phyloP scores from a whole-genome alignment of 64 coral and sea anemone species.

The Acropora yongei region DNA sequence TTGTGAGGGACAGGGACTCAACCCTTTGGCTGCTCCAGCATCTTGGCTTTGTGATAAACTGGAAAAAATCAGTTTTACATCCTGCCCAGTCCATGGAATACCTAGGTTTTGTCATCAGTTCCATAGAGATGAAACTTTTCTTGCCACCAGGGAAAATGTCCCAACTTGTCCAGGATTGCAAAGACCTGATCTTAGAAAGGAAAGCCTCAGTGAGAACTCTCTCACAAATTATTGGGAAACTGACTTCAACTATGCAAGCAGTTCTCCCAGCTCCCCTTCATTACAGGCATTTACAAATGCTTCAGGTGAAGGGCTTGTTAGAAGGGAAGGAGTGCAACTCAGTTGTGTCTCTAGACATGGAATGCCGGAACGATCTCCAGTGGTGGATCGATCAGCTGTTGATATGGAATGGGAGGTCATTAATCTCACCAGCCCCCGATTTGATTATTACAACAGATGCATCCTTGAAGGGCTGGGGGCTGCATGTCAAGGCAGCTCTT shows the following conservation, averaged over 20 bases:
- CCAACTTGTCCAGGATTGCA: constrained; percentile 19
- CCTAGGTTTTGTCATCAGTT: constrained; percentile 55
- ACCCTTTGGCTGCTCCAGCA: constrained; percentile 55
- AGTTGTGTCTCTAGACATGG: neutral
- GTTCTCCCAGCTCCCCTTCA: neutral
- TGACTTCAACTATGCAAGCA: too few relatives aligned
- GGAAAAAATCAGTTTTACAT: constrained; percentile 43
- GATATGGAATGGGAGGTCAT: constrained; percentile 57
- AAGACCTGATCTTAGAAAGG: constrained; percentile 3
- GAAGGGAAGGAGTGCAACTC: constrained; percentile 41
- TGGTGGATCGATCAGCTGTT: constrained; percentile 59
- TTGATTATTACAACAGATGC: constrained; percentile 62
- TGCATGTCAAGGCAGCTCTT: constrained; percentile 39
- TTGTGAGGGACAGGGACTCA: constrained; percentile 41
- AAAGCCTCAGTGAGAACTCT: too few relatives aligned
- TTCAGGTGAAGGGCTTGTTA: constrained; percentile 40
- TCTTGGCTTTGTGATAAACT: constrained; percentile 61
- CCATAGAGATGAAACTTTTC: constrained; percentile 43
- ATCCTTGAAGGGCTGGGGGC: constrained; percentile 61
- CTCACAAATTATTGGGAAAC: too few relatives aligned
- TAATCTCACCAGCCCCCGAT: constrained; percentile 49
- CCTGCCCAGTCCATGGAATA: constrained; percentile 47
- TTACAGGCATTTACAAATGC: constrained; percentile 57
- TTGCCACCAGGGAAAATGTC: constrained; percentile 50
- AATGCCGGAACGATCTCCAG: constrained; percentile 36